Evolutionary conservation across 2,888 invertebrate species (phyloP).

Genomic region (Drosophila villosipedis): DNA sequence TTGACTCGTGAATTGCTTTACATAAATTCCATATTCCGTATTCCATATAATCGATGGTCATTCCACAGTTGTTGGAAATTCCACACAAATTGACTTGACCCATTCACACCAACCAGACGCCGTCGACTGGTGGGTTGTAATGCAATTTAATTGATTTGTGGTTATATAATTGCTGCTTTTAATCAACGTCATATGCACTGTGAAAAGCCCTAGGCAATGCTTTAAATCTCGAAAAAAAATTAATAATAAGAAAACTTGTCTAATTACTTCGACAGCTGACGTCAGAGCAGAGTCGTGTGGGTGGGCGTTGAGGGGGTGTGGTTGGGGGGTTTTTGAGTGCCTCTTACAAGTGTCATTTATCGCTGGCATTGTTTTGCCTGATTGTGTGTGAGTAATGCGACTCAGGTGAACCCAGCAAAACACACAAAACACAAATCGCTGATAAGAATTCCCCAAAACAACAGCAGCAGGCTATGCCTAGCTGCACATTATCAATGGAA

Average conservation of each 20-base stretch:
- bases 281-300: conserved; percentile 32
- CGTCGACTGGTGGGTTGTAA: conserved; percentile 1
- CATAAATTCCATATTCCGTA: conserved; percentile 11
- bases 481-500: conserved; percentile 57
- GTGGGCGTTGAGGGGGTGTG: not conserved
- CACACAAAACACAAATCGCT: conserved; percentile 19
- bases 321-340: not conserved
- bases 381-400: conserved; percentile 44
- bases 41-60: conserved; percentile 9
- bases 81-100: conserved; percentile 46
- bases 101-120: conserved; percentile 23
- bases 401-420: conserved; percentile 26
- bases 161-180: conserved; percentile 44
- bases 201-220: not conserved
- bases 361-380: conserved; percentile 12
- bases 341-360: conserved; percentile 28
- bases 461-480: not conserved
- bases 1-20: not conserved
- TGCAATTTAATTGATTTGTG: conserved; percentile 12
- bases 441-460: conserved; percentile 29
- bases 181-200: conserved; percentile 27
- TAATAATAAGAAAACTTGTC: conserved; percentile 11
- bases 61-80: conserved; percentile 31
- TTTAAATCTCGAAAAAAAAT: not conserved
- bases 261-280: conserved; percentile 50